phyloP scores from a whole-genome alignment of 1,140 invertebrate genomes.

The Bursaphelenchus mucronatus region DNA sequence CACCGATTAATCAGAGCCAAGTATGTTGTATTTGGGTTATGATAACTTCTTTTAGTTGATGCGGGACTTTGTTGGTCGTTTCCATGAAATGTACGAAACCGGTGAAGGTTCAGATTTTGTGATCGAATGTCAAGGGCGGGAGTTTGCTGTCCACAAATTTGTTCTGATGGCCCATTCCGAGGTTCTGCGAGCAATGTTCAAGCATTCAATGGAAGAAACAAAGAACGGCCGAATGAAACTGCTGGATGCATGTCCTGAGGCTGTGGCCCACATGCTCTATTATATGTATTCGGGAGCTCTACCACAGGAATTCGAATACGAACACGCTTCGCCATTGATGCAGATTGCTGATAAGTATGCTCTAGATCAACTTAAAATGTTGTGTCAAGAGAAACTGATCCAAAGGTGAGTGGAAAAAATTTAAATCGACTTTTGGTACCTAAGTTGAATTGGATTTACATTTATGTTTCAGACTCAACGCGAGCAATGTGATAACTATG shows the following conservation, averaged over 20 bases:
- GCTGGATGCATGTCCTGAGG: slow-evolving; percentile 36
- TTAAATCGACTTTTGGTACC: slow-evolving; percentile 4
- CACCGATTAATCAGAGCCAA: slow-evolving; percentile 28
- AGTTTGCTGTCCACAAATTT: slow-evolving; percentile 56
- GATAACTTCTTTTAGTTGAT: slow-evolving; percentile 38
- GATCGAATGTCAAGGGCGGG: slow-evolving; percentile 39
- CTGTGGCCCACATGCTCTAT: slow-evolving; percentile 55
- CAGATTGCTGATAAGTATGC: slow-evolving; percentile 57
- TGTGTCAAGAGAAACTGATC: slow-evolving; percentile 56
- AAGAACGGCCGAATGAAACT: slow-evolving; percentile 41
- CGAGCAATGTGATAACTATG: slow-evolving; percentile 47
- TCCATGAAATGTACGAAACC: slow-evolving; percentile 36
- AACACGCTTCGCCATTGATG: slow-evolving; percentile 47
- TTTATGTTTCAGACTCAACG: slow-evolving; percentile 36
- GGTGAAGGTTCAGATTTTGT: slow-evolving; percentile 45
- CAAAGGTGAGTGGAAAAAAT: slow-evolving; percentile 36
- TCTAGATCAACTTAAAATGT: slow-evolving; percentile 48
- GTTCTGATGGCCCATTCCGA: slow-evolving; percentile 54
- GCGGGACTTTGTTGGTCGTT: slow-evolving; percentile 41
- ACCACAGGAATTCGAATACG: slow-evolving; percentile 42
- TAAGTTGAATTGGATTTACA: not conserved
- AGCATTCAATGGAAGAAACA: slow-evolving; percentile 45
- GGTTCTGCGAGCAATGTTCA: slow-evolving; percentile 59
- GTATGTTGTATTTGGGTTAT: slow-evolving; percentile 18
- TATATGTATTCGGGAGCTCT: slow-evolving; percentile 51